Conservation (phyloP, 2,888 invertebrate species). For the Eupsilia transversa region DNA sequence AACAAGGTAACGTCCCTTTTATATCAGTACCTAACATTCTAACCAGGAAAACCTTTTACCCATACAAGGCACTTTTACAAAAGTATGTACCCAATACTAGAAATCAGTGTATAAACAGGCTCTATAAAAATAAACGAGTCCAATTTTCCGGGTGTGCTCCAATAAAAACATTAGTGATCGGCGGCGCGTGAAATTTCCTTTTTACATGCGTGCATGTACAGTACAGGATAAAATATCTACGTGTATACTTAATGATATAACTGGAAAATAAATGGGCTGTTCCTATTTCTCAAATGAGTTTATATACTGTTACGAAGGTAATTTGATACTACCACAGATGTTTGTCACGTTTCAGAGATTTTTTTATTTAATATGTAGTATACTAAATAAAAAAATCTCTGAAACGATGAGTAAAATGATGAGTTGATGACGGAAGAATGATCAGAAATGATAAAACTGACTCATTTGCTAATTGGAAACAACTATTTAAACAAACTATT, state of each 20-base stretch:
- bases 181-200: slow-evolving; percentile 75
- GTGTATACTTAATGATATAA: slow-evolving; percentile 49
- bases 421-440: not conserved
- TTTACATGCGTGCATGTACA: slow-evolving; percentile 70
- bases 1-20: slow-evolving; percentile 32
- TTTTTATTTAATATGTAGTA: too few relatives aligned
- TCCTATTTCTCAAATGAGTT: slow-evolving; percentile 49
- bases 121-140: slow-evolving; percentile 73
- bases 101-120: slow-evolving; percentile 73
- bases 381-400: too few relatives aligned
- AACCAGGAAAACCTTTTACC: slow-evolving; percentile 26
- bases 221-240: slow-evolving; percentile 58
- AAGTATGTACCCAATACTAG: slow-evolving; percentile 59
- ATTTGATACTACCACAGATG: slow-evolving; percentile 25
- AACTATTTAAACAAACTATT: not conserved
- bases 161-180: slow-evolving; percentile 80
- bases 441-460: too few relatives aligned
- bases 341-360: slow-evolving; percentile 12
- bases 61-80: slow-evolving; percentile 25
- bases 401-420: too few relatives aligned
- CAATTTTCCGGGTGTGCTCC: slow-evolving; percentile 75
- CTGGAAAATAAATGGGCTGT: slow-evolving; percentile 49
- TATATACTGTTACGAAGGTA: not conserved
- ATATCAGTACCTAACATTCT: slow-evolving; percentile 12
- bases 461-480: not conserved